Evolutionary conservation across 2,888 invertebrate species (phyloP), one percentile per base, ranked within the genome.

Genomic region (Lycocerus yunnanus): DNA sequence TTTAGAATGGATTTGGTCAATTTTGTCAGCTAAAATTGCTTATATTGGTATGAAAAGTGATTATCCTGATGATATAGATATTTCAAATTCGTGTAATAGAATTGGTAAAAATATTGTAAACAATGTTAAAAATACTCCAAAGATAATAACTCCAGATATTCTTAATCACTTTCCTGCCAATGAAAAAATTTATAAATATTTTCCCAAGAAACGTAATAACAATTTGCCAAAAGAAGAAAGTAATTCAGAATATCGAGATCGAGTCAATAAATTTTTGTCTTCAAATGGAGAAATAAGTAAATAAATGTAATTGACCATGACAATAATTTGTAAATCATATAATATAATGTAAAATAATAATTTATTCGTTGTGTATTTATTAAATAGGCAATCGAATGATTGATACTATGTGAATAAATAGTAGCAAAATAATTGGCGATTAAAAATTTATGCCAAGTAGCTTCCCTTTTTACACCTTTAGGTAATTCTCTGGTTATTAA

Each of bases 11-110:
- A 83, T 90, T 0, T 92, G 92, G 92, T 92, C 92, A 0, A 82
- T 90, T 21, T 83, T 92, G 15, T 90, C 91, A 66, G 85, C 90
- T 0, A 90, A 89, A 83, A 89, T 92, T 18, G 89, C 91, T 0
- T 90, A 90, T 78, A 89, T 88, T 77, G 92, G 92, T 18, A 92
- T 92, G 91, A 88, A 85, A 73, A 91, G 89, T 75, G 87, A 86
- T 59, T 91, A 91, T 80, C 90, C 90, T 72, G 90, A 90, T n/a
- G 90, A 89, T 16, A 86, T 87, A 2, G 82, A 85, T 15, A 86
- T 88, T 13, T 83, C 88, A n/a, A 84, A 88, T 72, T 88, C 80
- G 5, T 79, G 89, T 0, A 89, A 89, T 68, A 88, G 88, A 63
- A 86, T 90, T 20, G 88, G 89, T 27, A 89, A 90, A 0, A 89